Percentiles rank a stretch among this genome's conserved stretches.
Evolutionary conservation across 2,888 invertebrate genomes (phyloP).

Genomic region (Sphaerophoria taeniata): DNA sequence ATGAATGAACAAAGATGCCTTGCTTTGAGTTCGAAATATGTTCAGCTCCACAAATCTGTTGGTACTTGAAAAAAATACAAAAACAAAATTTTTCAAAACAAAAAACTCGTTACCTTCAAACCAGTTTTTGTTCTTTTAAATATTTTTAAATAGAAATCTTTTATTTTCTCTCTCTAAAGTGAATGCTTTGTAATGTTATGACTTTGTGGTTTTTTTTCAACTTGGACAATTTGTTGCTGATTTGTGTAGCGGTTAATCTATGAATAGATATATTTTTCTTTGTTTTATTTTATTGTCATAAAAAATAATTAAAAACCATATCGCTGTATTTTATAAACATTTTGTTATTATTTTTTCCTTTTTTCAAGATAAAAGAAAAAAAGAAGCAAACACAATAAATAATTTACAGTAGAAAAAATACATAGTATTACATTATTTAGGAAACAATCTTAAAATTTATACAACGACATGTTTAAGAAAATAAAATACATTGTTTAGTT

Average conservation of each 20-base stretch:
- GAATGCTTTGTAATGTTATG: constrained; percentile 36
- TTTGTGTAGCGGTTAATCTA: constrained; percentile 23
- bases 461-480: constrained; percentile 8
- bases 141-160: constrained; percentile 54
- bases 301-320: constrained; percentile 34
- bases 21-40: too few species aligned
- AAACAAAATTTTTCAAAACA: not conserved
- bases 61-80: not conserved
- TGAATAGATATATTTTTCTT: constrained; percentile 8
- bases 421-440: constrained; percentile 33
- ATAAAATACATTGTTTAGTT: not conserved
- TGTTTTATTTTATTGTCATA: constrained; percentile 53
- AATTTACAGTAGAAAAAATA: constrained; percentile 19
- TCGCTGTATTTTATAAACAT: constrained; percentile 15
- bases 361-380: not conserved
- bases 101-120: not conserved
- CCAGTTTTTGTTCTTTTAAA: constrained; percentile 3
- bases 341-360: constrained; percentile 3
- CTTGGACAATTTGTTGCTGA: not conserved
- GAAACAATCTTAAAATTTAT: constrained; percentile 18
- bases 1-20: too few species aligned
- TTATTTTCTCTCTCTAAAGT: constrained; percentile 65
- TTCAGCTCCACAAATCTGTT: not conserved
- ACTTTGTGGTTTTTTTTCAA: not conserved
- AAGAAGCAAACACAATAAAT: not conserved